Percentiles rank a stretch among this genome's conserved stretches.
phyloP scores from a whole-genome alignment of 1,140 invertebrate species.

The Drosophila triauraria region DNA sequence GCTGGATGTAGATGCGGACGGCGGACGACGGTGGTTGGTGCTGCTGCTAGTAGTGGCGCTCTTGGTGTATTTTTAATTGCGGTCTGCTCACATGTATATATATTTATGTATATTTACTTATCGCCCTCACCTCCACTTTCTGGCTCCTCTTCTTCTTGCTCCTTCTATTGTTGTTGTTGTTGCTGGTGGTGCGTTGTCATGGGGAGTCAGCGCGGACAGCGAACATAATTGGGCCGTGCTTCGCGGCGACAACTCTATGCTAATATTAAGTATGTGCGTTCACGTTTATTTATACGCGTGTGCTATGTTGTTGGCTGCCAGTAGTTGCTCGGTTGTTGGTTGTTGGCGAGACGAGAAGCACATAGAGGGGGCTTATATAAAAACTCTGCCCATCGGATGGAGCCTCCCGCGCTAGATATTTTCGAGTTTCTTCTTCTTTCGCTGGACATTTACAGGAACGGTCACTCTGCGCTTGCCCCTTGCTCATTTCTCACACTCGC shows the following conservation, averaged over 20 bases:
- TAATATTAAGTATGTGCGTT: conserved; percentile 56
- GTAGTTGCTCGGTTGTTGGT: conserved; percentile 35
- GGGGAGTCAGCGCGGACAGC: conserved; percentile 58
- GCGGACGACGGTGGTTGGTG: conserved; percentile 40
- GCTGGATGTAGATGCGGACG: conserved; percentile 34
- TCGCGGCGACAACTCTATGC: conserved; percentile 51
- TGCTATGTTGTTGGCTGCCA: conserved; percentile 17
- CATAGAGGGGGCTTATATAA: conserved; percentile 43
- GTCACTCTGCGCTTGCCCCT: neutral
- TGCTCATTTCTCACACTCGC: neutral
- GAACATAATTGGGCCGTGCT: conserved; percentile 14
- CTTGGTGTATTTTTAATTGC: conserved; percentile 75
- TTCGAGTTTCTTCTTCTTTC: conserved; percentile 6
- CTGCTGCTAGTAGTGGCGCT: conserved; percentile 49
- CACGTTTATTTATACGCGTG: conserved; percentile 50
- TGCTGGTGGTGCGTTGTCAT: conserved; percentile 61
- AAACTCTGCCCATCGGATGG: conserved; percentile 35
- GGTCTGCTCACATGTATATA: conserved; percentile 53
- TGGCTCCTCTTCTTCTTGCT: conserved; percentile 31
- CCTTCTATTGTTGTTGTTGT: conserved; percentile 35
- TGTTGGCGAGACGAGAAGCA: conserved; percentile 34
- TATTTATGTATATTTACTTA: conserved; percentile 63
- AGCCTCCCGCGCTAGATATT: conserved; percentile 16
- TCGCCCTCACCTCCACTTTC: conserved; percentile 35
- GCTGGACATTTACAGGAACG: conserved; percentile 3